A percentile compares a stretch with the other conserved stretches of the same genome.
Conservation (phyloP, 2,797 vertebrate genomes). For the Margarornis squamiger region DNA sequence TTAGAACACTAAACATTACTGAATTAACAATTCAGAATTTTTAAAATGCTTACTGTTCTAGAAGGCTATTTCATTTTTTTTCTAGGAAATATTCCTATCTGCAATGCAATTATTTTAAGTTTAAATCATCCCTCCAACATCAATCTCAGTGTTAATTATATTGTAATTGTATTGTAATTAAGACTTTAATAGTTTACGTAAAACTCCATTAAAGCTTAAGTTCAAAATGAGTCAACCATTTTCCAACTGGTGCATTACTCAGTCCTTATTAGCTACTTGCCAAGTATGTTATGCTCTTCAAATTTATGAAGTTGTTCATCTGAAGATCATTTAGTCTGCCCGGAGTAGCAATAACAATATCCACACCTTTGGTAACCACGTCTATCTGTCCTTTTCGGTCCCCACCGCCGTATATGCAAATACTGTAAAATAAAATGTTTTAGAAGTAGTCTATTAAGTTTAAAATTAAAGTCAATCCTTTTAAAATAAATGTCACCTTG, state of each 20-base stretch:
- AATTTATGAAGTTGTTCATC: slow-evolving; percentile 91
- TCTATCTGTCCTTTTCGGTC: slow-evolving; percentile 87
- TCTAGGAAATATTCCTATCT: background rate
- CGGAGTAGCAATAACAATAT: slow-evolving; percentile 97
- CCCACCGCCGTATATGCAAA: slow-evolving; percentile 95
- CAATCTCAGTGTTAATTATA: background rate
- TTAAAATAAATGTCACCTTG: background rate
- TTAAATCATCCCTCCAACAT: background rate
- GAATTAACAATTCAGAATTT: background rate
- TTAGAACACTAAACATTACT: background rate
- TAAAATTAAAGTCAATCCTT: background rate
- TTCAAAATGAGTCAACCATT: background rate
- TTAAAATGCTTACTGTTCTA: background rate
- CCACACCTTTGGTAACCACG: slow-evolving; percentile 84
- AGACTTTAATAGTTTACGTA: background rate
- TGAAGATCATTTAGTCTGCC: slow-evolving; percentile 93
- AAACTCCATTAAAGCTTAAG: background rate
- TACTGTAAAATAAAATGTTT: slow-evolving; percentile 72
- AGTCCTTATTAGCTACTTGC: slow-evolving; percentile 68
- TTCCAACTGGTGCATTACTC: background rate
- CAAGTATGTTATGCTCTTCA: slow-evolving; percentile 91
- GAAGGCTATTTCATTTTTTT: background rate
- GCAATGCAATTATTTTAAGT: background rate
- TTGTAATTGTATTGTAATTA: background rate
- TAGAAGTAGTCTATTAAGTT: background rate